Base-by-base conservation (phyloP, 2,797 vertebrate species). In the Eleutherodactylus coqui region DNA sequence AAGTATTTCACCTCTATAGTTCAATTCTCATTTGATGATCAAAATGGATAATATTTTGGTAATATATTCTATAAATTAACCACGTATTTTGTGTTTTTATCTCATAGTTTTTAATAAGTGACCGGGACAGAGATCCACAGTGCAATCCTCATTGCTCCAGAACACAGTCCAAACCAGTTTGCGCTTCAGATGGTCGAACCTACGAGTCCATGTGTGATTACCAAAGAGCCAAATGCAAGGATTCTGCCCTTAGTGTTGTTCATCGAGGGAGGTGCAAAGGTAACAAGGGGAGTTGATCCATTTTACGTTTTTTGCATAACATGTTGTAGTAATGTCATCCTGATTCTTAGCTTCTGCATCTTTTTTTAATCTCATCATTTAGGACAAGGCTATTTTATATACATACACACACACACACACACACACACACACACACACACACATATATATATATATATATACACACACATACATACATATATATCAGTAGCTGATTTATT, bases 221-320 rank as follows among this genome's bases (percentile, higher is more conserved):
- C 92, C 98, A 98, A 95, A 95, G 94, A 93, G 98, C 97, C 64
- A 97, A 96, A 75, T 99, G 98, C 94, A 96, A 96, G 47, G 96
- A 99, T 70, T 92, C 93, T 0, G 92, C 92, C 0, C 95, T 99
- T 86, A 92, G 94, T 0, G 93, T 96, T 82, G 93, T 94, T 0
- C 94, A 98, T 76, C 95, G 97, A 0, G 97, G 98, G n/a, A 94
- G 96, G 13, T 99, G 98, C 94, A 97, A 96, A 97, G 97, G 98
- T 98, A 91, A 91, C 88, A 88, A 82, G 8, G 8, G 11, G 2
- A 38, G 11, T 41, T 14, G 1, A 60, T 27, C 16, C 47, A 38
- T n/a, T 51, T 77, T 36, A 24, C 0, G 1, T n/a, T 55, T 38
- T 55, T 34, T 45, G 34, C 14, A 3, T 24, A 6, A 14, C 5